Conservation (phyloP, 2,888 invertebrate species). For the Zygothrica quintamaculata region DNA sequence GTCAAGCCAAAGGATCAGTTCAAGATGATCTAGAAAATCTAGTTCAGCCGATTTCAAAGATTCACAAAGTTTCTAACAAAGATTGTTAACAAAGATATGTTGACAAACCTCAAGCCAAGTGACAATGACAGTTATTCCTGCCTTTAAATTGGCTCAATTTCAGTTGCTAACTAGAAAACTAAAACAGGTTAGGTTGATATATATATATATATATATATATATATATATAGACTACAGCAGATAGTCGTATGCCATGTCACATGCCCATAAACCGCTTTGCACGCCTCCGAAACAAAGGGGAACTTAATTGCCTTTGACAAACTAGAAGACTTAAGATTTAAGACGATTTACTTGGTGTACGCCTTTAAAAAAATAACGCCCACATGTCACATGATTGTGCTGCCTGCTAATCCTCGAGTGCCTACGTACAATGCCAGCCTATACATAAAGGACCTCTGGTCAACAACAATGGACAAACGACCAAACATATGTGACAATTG, state of each 20-base stretch:
- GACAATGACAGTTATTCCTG: constrained; percentile 36
- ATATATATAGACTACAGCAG: no score
- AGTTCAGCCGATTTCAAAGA: constrained; percentile 35
- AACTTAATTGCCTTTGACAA: constrained; percentile 75
- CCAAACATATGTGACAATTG: constrained; percentile 67
- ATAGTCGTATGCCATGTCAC: constrained; percentile 13
- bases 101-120: constrained; percentile 8
- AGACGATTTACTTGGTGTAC: constrained; percentile 58
- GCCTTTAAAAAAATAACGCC: constrained; percentile 58
- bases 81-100: constrained; percentile 3
- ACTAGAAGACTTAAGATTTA: constrained; percentile 37
- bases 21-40: constrained; percentile 12
- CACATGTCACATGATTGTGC: constrained; percentile 36
- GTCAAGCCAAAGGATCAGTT: constrained; percentile 29
- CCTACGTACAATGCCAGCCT: constrained; percentile 47
- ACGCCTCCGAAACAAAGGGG: constrained; percentile 54
- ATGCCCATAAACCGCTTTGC: constrained; percentile 56
- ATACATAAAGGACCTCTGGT: constrained; percentile 14
- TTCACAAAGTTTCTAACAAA: no score
- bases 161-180: constrained; percentile 60
- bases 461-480: constrained; percentile 30
- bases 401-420: constrained; percentile 42
- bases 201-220: no score
- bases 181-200: constrained; percentile 6
- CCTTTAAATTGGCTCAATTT: constrained; percentile 65